Percentiles rank a stretch among this genome's conserved stretches.
Conservation (phyloP, 1,140 invertebrate species). For the Prorops nasuta region DNA sequence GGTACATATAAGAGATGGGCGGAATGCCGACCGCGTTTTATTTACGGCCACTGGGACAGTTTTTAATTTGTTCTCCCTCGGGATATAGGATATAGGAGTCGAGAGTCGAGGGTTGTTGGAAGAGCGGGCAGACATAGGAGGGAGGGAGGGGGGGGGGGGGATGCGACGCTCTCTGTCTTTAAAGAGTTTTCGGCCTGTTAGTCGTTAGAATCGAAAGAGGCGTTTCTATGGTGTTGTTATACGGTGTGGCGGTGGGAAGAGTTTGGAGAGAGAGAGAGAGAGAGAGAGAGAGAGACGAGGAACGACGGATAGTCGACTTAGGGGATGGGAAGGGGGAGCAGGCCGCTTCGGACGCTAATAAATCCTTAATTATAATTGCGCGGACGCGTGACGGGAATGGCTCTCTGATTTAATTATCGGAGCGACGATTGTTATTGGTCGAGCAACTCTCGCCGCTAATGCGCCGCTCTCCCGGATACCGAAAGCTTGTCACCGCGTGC, state of each 20-base stretch:
- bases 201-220: slow-evolving; percentile 51
- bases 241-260: slow-evolving; percentile 17
- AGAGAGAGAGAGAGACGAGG: not conserved
- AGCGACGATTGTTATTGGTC: slow-evolving; percentile 33
- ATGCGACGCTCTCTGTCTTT: slow-evolving; percentile 35
- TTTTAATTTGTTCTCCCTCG: slow-evolving; percentile 57
- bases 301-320: not conserved
- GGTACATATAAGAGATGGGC: too few species aligned
- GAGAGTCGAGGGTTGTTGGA: slow-evolving; percentile 10
- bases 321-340: slow-evolving; percentile 8
- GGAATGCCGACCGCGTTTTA: slow-evolving; percentile 52
- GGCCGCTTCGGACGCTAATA: slow-evolving; percentile 46
- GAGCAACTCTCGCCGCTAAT: too few species aligned
- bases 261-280: too few species aligned
- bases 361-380: slow-evolving; percentile 60
- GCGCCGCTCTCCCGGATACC: too few species aligned
- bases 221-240: slow-evolving; percentile 50
- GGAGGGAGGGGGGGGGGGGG: slow-evolving; percentile 9
- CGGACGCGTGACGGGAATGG: slow-evolving; percentile 55
- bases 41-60: slow-evolving; percentile 58
- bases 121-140: slow-evolving; percentile 12
- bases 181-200: slow-evolving; percentile 54
- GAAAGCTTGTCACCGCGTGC: too few species aligned
- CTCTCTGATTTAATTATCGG: slow-evolving; percentile 55
- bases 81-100: too few species aligned